Conservation (phyloP, 23 tunicate species). For the Pegea sp. region DNA sequence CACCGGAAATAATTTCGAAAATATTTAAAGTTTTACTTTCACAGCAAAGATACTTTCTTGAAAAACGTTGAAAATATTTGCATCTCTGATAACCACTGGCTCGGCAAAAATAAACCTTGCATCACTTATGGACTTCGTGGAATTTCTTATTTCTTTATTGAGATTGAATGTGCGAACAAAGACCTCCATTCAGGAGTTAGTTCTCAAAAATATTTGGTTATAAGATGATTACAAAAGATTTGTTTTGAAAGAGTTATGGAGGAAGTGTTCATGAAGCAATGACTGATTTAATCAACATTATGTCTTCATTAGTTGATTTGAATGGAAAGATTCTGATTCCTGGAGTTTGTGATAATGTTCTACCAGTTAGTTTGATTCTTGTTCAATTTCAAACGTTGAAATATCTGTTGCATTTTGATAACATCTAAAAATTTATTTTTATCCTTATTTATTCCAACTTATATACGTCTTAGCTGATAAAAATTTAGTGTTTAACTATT, state of each 20-base stretch:
- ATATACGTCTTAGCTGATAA: too few relatives aligned
- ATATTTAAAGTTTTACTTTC: too few relatives aligned
- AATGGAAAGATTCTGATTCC: conserved; percentile 84
- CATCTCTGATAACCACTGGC: conserved; percentile 99
- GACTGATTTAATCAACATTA: conserved; percentile 70
- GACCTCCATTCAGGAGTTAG: conserved; percentile 93
- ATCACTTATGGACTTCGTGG: conserved; percentile 98
- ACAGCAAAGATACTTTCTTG: conserved; percentile 76
- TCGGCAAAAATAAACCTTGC: conserved; percentile 98
- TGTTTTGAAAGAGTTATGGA: conserved; percentile 9
- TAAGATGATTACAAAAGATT: neutral
- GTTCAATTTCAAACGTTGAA: too few relatives aligned
- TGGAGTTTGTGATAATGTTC: conserved; percentile 69
- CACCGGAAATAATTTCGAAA: too few relatives aligned
- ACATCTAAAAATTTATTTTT: too few relatives aligned
- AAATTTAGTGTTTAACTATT: too few relatives aligned
- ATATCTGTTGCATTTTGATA: too few relatives aligned
- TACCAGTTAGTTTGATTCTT: conserved; percentile 28
- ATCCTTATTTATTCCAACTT: too few relatives aligned
- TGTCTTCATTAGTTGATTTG: conserved; percentile 67
- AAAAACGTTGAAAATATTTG: conserved; percentile 77
- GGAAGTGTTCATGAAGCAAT: conserved; percentile 97
- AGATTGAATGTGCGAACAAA: conserved; percentile 63
- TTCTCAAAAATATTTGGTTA: neutral
- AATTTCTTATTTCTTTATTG: conserved; percentile 70